A percentile compares a stretch with the other conserved stretches of the same genome.
Evolutionary conservation across 2,888 invertebrate species (phyloP).

Genomic region (Drosophila cyrtoloma): DNA sequence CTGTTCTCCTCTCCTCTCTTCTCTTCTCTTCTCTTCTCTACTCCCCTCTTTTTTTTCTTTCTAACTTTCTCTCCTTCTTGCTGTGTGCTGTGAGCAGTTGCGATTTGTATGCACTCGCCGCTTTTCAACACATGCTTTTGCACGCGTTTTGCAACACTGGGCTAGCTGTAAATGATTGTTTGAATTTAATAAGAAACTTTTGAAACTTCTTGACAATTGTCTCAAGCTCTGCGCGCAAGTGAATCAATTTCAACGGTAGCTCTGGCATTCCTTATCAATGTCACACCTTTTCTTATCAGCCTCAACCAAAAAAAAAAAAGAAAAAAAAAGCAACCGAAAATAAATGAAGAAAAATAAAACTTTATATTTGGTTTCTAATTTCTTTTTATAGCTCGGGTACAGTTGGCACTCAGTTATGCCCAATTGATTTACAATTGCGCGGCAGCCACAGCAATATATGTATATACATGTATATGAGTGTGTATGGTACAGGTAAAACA

Average conservation of each 20-base stretch:
- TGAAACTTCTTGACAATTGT: constrained; percentile 31
- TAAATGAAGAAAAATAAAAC: background rate
- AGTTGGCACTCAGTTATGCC: constrained; percentile 50
- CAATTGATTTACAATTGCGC: constrained; percentile 64
- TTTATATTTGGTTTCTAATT: constrained; percentile 46
- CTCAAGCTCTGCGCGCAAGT: constrained; percentile 45
- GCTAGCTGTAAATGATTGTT: constrained; percentile 65
- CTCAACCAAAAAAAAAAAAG: constrained; percentile 9
- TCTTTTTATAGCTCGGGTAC: constrained; percentile 56
- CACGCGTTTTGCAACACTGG: constrained; percentile 55
- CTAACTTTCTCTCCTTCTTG: background rate
- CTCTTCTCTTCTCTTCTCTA: background rate
- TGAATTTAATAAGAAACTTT: constrained; percentile 31
- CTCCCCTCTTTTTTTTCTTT: background rate
- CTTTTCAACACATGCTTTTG: constrained; percentile 53
- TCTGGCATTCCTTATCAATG: constrained; percentile 50
- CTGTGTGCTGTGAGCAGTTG: constrained; percentile 4
- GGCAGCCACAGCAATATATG: constrained; percentile 38
- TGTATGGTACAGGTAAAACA: constrained; percentile 3
- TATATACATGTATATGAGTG: background rate
- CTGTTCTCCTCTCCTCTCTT: constrained; percentile 7
- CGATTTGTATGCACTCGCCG: constrained; percentile 7
- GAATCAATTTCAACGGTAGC: constrained; percentile 71
- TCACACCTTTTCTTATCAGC: constrained; percentile 67
- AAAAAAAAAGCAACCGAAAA: background rate